Conservation (phyloP, 2,113 vertebrate genomes). For the Prionailurus bengalensis region DNA sequence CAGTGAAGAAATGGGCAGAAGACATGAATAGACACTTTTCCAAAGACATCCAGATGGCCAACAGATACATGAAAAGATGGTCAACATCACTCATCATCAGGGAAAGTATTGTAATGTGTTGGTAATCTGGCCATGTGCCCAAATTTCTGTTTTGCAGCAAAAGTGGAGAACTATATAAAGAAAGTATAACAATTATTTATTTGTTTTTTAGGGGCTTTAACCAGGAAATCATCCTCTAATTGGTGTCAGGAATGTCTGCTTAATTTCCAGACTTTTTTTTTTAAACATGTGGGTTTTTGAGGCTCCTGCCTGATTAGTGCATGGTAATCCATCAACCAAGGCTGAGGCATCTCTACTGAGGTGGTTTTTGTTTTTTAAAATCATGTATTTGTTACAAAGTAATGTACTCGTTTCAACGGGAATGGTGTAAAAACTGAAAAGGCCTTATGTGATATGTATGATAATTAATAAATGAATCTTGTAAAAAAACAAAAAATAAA, state of each 20-base stretch:
- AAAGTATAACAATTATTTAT: conserved; percentile 88
- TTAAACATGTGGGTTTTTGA: conserved; percentile 73
- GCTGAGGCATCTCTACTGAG: conserved; percentile 78
- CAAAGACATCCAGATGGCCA: no score
- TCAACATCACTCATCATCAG: no score
- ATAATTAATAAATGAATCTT: conserved; percentile 99
- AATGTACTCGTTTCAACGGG: conserved; percentile 95
- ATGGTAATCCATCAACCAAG: conserved; percentile 89
- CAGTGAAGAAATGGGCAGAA: no score
- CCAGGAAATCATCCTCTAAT: conserved; percentile 89
- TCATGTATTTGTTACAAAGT: conserved; percentile 92
- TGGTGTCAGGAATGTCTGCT: conserved; percentile 92
- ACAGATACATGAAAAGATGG: no score
- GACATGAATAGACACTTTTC: no score
- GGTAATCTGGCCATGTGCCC: conserved; percentile 88
- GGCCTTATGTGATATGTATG: conserved; percentile 97
- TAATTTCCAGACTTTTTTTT: conserved; percentile 89
- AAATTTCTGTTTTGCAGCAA: conserved; percentile 75
- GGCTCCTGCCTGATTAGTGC: conserved; percentile 90
- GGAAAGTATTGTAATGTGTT: conserved; percentile 89
- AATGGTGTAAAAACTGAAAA: conserved; percentile 95
- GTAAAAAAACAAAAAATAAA: conserved; percentile 85
- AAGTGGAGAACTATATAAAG: conserved; percentile 89
- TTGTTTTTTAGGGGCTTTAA: conserved; percentile 90
- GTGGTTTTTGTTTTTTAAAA: conserved; percentile 86